These are phyloP conservation scores for Zosterops lateralis DNA, from an alignment of 2,113 vertebrate species.

Conservation along the genomic window DNA sequence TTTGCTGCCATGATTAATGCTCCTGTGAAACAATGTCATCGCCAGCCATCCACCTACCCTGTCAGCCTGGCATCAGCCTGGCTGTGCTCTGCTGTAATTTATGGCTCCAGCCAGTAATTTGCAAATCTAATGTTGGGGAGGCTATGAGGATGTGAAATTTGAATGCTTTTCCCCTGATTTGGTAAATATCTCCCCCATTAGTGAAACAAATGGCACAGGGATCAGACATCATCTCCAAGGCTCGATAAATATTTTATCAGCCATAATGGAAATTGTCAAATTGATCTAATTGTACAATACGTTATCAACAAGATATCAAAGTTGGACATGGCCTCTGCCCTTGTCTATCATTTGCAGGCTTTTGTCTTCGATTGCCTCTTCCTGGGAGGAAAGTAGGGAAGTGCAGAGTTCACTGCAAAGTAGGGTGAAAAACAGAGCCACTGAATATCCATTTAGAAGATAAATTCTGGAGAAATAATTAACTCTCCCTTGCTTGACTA, in stretches of 20 bases:
- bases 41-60: constrained; percentile 82
- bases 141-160: constrained; percentile 74
- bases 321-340: constrained; percentile 82
- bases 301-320: constrained; percentile 89
- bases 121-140: constrained; percentile 91
- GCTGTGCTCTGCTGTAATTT: constrained; percentile 84
- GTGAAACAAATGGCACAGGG: constrained; percentile 90
- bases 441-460: constrained; percentile 37
- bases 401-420: constrained; percentile 1
- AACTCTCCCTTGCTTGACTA: constrained; percentile 12
- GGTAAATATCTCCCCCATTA: constrained; percentile 81
- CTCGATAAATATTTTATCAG: constrained; percentile 99
- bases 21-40: constrained; percentile 82
- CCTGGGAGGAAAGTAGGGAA: neutral
- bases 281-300: constrained; percentile 95
- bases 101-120: constrained; percentile 87
- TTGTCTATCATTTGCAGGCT: constrained; percentile 54
- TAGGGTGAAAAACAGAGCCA: neutral
- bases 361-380: constrained; percentile 59
- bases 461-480: constrained; percentile 65
- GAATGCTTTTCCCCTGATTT: constrained; percentile 72
- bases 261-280: constrained; percentile 99
- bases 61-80: constrained; percentile 77
- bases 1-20: constrained; percentile 89
- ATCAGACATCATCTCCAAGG: constrained; percentile 92